Evolutionary conservation across 2,888 invertebrate genomes (phyloP), one percentile per base, ranked within the genome.

Genomic region (Molanna angustata): DNA sequence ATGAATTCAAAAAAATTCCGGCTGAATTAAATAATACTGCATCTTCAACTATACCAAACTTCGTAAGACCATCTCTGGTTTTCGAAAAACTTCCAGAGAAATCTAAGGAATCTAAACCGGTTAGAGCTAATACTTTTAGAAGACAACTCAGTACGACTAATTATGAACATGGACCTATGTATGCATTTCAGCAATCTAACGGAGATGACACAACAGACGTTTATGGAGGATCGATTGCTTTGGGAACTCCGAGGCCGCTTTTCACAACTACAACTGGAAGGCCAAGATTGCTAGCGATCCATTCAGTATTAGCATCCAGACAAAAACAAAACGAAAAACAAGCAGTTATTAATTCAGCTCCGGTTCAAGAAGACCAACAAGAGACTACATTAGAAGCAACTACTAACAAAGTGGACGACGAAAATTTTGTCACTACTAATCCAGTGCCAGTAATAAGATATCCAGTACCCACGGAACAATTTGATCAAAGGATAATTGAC

Each of bases 141-240:
- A 72, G 86, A 33, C 84, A 87, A 62, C 67, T 86, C 22, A 70
- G 77, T 43, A 80, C 79, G 46, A 82, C 80, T n/a, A 71, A 72
- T 40, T 71, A 76, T 40, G 66, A 72, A 0, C 75, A 78, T 55
- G 79, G 83, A 47, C 82, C 80, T 56, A 74, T 82, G 69, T 65
- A 79, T 16, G 78, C 67, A 32, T 64, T 81, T 7, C 80, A 79
- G 60, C 84, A 85, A 64, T 80, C 80, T 0, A 70, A 76, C 16
- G 82, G 80, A 9, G 83, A 83, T 60, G 87, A 87, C 64, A 78
- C 82, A 2, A 78, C 83, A 1, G 86, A 86, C 62, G 83, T 86
- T 1, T 87, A 86, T 59, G 85, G 84, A 22, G 79, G 81, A 27
- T 81, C 84, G 18, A 68, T 83, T 11, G 82, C 83, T 0, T 80